phyloP scores from a whole-genome alignment of 2,888 invertebrate genomes.

The Cremastobaeus sp. region DNA sequence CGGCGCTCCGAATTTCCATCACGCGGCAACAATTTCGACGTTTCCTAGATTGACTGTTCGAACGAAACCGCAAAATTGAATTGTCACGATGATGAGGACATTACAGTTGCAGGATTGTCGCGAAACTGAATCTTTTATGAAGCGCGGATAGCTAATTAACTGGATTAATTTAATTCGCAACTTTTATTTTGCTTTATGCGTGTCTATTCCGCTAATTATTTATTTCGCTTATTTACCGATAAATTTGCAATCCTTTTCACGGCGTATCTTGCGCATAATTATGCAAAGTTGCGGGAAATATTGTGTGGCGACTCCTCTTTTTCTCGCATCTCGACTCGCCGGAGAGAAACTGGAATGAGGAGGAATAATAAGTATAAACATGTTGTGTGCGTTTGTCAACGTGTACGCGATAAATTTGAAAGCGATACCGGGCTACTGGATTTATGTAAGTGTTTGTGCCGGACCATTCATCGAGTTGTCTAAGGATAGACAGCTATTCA shows the following conservation, averaged over 20 bases:
- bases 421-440: slow-evolving; percentile 39
- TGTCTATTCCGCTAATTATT: no score
- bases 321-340: not conserved
- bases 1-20: no score
- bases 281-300: not conserved
- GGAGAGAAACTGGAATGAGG: slow-evolving; percentile 5
- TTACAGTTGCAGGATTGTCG: no score
- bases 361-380: slow-evolving; percentile 28
- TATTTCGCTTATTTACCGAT: no score
- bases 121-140: no score
- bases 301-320: not conserved
- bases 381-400: slow-evolving; percentile 39
- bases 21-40: not conserved
- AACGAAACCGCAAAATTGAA: not conserved
- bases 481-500: slow-evolving; percentile 30
- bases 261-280: not conserved
- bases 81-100: not conserved
- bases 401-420: slow-evolving; percentile 37
- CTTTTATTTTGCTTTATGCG: no score
- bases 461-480: slow-evolving; percentile 34
- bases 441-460: slow-evolving; percentile 31
- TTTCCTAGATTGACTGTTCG: not conserved
- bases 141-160: no score
- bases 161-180: no score
- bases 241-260: no score